Percentiles rank a stretch among this genome's conserved stretches.
phyloP scores from a whole-genome alignment of 2,797 vertebrate species.

The Harpagifer antarcticus region DNA sequence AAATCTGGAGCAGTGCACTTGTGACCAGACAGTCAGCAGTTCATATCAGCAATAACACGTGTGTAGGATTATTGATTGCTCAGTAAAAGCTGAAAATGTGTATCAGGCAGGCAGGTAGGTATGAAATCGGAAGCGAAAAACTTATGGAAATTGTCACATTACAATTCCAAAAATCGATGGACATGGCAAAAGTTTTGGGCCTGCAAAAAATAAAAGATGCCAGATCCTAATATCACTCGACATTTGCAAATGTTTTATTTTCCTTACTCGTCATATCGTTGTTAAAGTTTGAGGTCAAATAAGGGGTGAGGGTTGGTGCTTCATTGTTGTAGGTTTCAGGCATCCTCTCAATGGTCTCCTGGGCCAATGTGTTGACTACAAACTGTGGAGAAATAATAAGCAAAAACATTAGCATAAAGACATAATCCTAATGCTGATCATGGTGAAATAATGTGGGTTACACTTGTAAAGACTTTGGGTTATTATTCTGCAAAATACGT shows the following conservation, averaged over 20 bases:
- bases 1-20: conserved; percentile 6
- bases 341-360: conserved; percentile 81
- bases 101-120: neutral
- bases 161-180: neutral
- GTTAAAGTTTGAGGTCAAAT: conserved; percentile 64
- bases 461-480: neutral
- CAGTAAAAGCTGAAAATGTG: neutral
- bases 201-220: neutral
- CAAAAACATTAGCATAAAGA: conserved; percentile 29
- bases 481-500: conserved; percentile 7
- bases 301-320: conserved; percentile 71
- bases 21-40: neutral
- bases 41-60: neutral
- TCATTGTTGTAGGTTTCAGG: conserved; percentile 58
- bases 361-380: conserved; percentile 74
- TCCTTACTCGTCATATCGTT: conserved; percentile 75
- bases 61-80: conserved; percentile 11
- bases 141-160: conserved; percentile 2
- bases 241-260: conserved; percentile 15
- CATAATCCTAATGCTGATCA: conserved; percentile 16
- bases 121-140: conserved; percentile 14
- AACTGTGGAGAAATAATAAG: conserved; percentile 78
- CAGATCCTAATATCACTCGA: neutral
- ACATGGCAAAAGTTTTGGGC: conserved; percentile 1
- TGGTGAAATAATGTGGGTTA: neutral